Base-by-base conservation (phyloP, 2,113 vertebrate genomes). In the Pterocles orientalis region DNA sequence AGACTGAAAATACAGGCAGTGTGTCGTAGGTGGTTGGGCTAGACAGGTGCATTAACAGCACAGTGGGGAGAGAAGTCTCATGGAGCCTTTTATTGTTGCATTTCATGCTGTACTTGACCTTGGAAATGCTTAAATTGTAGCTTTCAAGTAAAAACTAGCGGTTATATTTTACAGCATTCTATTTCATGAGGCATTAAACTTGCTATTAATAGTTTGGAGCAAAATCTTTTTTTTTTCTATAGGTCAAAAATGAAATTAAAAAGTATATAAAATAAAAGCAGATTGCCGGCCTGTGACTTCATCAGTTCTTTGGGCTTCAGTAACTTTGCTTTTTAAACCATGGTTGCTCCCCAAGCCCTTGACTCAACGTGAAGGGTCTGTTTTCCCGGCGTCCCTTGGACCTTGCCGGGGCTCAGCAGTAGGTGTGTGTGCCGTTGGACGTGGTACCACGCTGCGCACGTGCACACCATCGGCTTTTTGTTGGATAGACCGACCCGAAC, bases 21-120 rank as follows among this genome's bases (percentile, higher is more conserved):
- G 80, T 92, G 90, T 91, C 5, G 87, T 41, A 73, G 95, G 96
- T 92, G 93, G 58, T 45, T 90, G 93, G 95, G 94, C 89, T 93
- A 97, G 97, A 82, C 97, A 97, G 97, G 97, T 97, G 97, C 97
- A 97, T 97, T 97, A 97, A 77, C 92, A 45, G 97, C 97, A 82
- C 97, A 95, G 97, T 94, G 70, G 94, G 96, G 92, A 96, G 72
- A 94, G 91, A 41, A 85, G 88, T 76, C 97, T 95, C 93, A 7
- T 34, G 86, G 93, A 96, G 93, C 82, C 86, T 94, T 96, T 96
- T 89, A 87, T 97, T 94, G 96, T 76, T 80, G 31, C 94, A 34
- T 96, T 94, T 97, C 96, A 6, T 95, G 92, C 92, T 83, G 76
- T 80, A 93, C 94, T 95, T 97, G 97, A 97, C 97, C 97, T 97